Percentiles rank a stretch among this genome's conserved stretches.
These are phyloP conservation scores for Phengaris alcon DNA, from an alignment of 2,888 invertebrate species.

Conservation along the genomic window DNA sequence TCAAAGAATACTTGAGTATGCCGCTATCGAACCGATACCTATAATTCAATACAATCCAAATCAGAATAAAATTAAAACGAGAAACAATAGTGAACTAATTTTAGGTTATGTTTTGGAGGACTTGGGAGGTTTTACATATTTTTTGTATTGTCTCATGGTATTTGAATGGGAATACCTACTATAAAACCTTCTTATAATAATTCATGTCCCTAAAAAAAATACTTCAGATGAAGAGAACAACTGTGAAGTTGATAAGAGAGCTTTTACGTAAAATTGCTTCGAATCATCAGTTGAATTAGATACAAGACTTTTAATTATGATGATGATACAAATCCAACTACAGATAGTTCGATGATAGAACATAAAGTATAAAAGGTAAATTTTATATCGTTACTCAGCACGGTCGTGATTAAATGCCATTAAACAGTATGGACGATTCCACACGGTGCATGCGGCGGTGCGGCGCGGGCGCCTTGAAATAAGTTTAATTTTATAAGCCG, in stretches of 20 bases:
- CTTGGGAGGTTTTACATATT: background rate
- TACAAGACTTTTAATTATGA: background rate
- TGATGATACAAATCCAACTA: background rate
- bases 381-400: constrained; percentile 31
- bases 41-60: constrained; percentile 30
- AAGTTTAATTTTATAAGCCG: too few species aligned
- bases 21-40: constrained; percentile 26
- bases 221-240: background rate
- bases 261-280: background rate
- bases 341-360: constrained; percentile 3
- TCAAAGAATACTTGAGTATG: constrained; percentile 16
- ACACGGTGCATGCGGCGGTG: background rate
- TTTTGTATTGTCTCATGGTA: background rate
- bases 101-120: background rate
- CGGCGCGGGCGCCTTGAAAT: background rate
- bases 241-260: background rate
- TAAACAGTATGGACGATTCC: constrained; percentile 33
- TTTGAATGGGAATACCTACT: background rate
- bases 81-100: constrained; percentile 26
- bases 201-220: too few species aligned
- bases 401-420: constrained; percentile 37
- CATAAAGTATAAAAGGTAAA: background rate
- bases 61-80: constrained; percentile 27
- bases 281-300: background rate
- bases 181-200: background rate